phyloP scores from a whole-genome alignment of 1,140 invertebrate species.

The Calycopis cecrops region DNA sequence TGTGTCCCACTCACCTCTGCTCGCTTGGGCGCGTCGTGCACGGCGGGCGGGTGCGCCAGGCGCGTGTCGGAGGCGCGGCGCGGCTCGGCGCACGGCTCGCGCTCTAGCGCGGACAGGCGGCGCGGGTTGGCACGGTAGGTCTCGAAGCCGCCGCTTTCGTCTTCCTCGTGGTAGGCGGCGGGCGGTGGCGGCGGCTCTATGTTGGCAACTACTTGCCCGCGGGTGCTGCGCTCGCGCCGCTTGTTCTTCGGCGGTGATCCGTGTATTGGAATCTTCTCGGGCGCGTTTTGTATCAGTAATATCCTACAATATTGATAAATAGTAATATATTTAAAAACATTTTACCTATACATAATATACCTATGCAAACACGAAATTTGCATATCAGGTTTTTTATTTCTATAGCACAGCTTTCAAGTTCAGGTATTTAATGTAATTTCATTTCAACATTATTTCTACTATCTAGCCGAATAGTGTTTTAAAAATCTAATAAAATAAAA shows the following conservation, averaged over 20 bases:
- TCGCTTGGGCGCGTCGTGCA: slow-evolving; percentile 15
- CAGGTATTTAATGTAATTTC: no score
- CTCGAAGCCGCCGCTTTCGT: slow-evolving; percentile 71
- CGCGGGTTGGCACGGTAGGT: slow-evolving; percentile 57
- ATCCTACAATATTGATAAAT: slow-evolving; percentile 76
- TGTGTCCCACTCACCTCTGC: slow-evolving; percentile 14
- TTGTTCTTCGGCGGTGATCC: slow-evolving; percentile 66
- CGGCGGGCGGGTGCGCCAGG: slow-evolving; percentile 19
- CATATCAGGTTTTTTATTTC: no score
- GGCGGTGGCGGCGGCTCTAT: slow-evolving; percentile 74
- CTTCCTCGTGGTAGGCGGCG: slow-evolving; percentile 60
- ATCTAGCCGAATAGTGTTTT: no score
- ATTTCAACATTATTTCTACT: no score
- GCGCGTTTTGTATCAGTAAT: slow-evolving; percentile 93
- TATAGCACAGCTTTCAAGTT: no score
- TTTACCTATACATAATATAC: no score
- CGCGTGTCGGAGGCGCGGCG: slow-evolving; percentile 69
- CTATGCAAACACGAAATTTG: no score
- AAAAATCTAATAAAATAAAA: no score
- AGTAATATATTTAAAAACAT: no score
- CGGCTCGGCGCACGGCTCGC: slow-evolving; percentile 26
- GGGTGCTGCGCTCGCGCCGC: slow-evolving; percentile 50
- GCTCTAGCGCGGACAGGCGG: slow-evolving; percentile 43
- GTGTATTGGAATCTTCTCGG: slow-evolving; percentile 80
- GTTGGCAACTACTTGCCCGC: slow-evolving; percentile 76